Conservation (phyloP, 2,797 vertebrate species). For the Mormyrops attenuatus region DNA sequence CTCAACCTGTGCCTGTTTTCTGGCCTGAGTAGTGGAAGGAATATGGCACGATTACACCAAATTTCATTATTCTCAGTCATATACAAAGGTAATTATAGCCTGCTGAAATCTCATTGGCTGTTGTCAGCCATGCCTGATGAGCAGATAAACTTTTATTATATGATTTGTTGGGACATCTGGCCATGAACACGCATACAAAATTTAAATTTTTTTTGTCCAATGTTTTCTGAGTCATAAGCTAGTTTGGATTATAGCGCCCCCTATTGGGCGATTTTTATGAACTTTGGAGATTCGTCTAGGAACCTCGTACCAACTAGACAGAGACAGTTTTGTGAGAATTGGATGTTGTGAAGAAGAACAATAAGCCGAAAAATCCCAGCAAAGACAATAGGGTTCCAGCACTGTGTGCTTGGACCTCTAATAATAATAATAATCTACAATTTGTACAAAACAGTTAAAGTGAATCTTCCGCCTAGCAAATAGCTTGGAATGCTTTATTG, state of each 20-base stretch:
- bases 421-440: neutral
- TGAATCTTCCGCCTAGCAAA: neutral
- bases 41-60: neutral
- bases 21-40: neutral
- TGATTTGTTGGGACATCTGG: neutral
- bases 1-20: neutral
- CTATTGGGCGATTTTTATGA: neutral
- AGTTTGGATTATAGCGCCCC: neutral
- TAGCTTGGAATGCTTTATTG: neutral
- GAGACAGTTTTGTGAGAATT: neutral
- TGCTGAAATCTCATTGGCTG: neutral
- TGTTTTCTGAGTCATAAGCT: neutral
- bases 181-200: neutral
- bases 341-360: neutral
- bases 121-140: neutral
- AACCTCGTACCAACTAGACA: neutral
- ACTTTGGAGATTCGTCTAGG: neutral
- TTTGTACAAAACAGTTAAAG: neutral
- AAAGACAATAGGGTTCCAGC: neutral
- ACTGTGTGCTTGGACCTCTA: neutral
- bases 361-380: neutral
- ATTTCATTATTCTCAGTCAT: neutral
- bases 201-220: neutral
- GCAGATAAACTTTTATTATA: neutral
- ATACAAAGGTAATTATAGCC: neutral